Percentiles rank a stretch among this genome's conserved stretches.
Conservation (phyloP, 2,113 vertebrate genomes). For the Prunella fulvescens region DNA sequence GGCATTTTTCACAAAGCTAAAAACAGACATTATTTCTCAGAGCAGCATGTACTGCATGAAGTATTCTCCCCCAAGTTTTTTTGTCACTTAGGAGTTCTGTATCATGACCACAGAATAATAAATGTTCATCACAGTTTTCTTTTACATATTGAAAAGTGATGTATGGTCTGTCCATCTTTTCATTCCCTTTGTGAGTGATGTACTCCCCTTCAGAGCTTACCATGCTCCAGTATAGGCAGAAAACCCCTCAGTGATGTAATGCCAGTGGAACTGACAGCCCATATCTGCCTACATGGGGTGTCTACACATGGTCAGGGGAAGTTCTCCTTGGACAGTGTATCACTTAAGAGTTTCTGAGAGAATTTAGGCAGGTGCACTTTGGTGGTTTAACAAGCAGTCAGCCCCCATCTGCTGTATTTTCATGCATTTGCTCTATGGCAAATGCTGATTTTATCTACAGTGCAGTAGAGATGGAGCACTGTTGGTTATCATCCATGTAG, state of each 20-base stretch:
- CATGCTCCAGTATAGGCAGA: background rate
- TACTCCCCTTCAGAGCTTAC: background rate
- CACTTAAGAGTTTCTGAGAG: background rate
- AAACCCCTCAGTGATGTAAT: rapidly evolving
- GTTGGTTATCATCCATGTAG: background rate
- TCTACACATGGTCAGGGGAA: background rate
- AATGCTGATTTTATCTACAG: background rate
- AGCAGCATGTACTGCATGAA: background rate
- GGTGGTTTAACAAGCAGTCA: background rate
- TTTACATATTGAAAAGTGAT: background rate
- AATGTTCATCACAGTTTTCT: background rate
- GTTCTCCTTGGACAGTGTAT: background rate
- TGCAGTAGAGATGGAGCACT: background rate
- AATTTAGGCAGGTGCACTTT: background rate
- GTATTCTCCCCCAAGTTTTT: background rate
- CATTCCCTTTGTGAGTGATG: background rate
- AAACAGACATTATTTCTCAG: background rate
- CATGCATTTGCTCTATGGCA: background rate
- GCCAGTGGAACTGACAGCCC: background rate
- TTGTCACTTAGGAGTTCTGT: background rate
- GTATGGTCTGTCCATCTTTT: background rate
- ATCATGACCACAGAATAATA: background rate
- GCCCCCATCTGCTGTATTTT: background rate
- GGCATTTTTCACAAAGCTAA: background rate
- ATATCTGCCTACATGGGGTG: background rate